Evolutionary conservation across 2,888 invertebrate species (phyloP).

Genomic region (Epinotia ramella): DNA sequence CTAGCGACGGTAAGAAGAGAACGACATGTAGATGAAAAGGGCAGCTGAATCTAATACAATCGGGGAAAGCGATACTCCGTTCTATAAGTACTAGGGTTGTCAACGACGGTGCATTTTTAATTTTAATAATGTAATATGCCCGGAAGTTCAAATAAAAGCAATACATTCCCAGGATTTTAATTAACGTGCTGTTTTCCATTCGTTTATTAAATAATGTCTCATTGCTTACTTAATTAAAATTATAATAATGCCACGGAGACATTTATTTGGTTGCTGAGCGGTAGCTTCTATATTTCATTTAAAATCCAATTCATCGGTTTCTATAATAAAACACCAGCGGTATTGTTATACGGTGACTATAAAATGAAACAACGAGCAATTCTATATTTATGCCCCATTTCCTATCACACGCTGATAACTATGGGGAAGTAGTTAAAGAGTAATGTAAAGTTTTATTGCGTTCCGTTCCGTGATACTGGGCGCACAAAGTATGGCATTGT

Average conservation of each 20-base stretch:
- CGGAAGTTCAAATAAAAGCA: slow-evolving; percentile 1
- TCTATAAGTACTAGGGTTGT: slow-evolving; percentile 67
- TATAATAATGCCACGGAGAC: slow-evolving; percentile 11
- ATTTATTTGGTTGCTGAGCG: slow-evolving; percentile 30
- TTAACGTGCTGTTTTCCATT: slow-evolving; percentile 20
- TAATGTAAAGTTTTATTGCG: slow-evolving; percentile 82
- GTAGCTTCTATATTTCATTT: slow-evolving; percentile 36
- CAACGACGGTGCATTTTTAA: slow-evolving; percentile 47
- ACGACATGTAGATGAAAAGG: slow-evolving; percentile 85
- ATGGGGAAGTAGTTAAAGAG: slow-evolving; percentile 80
- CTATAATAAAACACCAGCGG: slow-evolving; percentile 40
- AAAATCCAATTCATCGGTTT: slow-evolving; percentile 38
- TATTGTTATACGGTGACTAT: slow-evolving; percentile 43
- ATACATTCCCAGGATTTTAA: slow-evolving; percentile 15
- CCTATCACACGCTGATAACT: slow-evolving; percentile 76
- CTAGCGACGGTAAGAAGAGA: slow-evolving; percentile 65
- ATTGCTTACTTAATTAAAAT: slow-evolving; percentile 24
- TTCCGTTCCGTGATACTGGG: slow-evolving; percentile 74
- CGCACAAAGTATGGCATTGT: slow-evolving; percentile 78
- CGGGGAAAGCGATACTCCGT: slow-evolving; percentile 82
- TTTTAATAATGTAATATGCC: background rate
- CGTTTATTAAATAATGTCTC: slow-evolving; percentile 5
- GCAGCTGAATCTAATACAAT: slow-evolving; percentile 85
- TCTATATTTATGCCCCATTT: slow-evolving; percentile 69
- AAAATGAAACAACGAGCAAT: slow-evolving; percentile 48